Percentiles rank a stretch among this genome's conserved stretches.
Conservation (phyloP, 2,797 vertebrate genomes). For the Benthosema pterotum region DNA sequence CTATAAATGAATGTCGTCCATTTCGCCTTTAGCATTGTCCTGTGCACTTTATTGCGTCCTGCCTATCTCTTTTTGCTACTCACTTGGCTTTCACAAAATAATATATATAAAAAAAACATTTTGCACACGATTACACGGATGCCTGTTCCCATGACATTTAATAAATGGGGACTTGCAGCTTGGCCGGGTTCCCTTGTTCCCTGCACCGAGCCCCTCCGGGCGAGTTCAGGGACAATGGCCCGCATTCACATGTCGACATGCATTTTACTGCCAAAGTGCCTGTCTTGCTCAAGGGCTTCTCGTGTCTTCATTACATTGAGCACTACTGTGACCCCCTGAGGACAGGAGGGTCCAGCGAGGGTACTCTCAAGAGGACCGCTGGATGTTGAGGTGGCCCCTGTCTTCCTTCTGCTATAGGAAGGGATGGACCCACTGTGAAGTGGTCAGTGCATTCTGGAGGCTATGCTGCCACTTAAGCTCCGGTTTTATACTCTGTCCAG, state of each 20-base stretch:
- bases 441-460: constrained; percentile 57
- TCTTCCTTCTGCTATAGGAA: constrained; percentile 53
- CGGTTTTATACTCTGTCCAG: too few relatives aligned
- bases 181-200: constrained; percentile 57
- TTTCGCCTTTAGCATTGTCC: constrained; percentile 29
- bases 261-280: constrained; percentile 80
- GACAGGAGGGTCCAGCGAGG: constrained; percentile 55
- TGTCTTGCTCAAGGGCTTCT: constrained; percentile 77
- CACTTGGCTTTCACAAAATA: constrained; percentile 37
- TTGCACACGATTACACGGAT: constrained; percentile 75
- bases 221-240: constrained; percentile 73
- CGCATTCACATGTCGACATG: constrained; percentile 81
- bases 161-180: constrained; percentile 53
- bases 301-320: constrained; percentile 59
- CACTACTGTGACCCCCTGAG: constrained; percentile 56
- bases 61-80: constrained; percentile 32
- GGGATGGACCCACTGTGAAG: constrained; percentile 59
- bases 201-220: constrained; percentile 52
- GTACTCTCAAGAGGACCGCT: constrained; percentile 36
- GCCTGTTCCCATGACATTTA: constrained; percentile 62
- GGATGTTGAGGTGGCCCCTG: constrained; percentile 58
- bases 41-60: constrained; percentile 19
- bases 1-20: constrained; percentile 37
- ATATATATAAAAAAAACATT: constrained; percentile 71
- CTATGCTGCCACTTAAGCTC: constrained; percentile 40